Evolutionary conservation across 2,888 invertebrate genomes (phyloP).

Genomic region (Xanthorhoe spadicearia): DNA sequence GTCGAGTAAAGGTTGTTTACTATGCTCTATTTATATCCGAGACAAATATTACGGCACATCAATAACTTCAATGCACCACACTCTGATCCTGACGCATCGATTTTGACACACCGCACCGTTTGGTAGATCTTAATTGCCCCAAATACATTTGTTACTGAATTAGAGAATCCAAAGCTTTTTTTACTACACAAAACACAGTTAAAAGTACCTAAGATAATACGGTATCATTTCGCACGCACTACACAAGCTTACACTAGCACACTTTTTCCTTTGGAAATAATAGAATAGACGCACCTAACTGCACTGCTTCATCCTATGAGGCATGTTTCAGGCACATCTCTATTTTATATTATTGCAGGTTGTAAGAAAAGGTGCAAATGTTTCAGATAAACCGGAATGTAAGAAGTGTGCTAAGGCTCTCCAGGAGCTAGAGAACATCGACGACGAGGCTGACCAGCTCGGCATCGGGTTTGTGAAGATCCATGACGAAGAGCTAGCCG

Average conservation of each 20-base stretch:
- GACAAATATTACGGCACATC: constrained; percentile 38
- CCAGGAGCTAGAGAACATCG: constrained; percentile 96
- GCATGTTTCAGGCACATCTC: constrained; percentile 59
- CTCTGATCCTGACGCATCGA: constrained; percentile 12
- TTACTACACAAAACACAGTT: constrained; percentile 40
- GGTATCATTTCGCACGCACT: constrained; percentile 45
- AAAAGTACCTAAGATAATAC: constrained; percentile 30
- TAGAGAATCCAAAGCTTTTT: constrained; percentile 37
- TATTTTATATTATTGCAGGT: constrained; percentile 12
- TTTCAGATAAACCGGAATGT: constrained; percentile 95
- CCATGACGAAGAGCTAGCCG: constrained; percentile 94
- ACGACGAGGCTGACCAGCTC: constrained; percentile 96
- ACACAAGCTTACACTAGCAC: constrained; percentile 59
- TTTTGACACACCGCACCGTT: constrained; percentile 21
- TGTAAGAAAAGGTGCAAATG: constrained; percentile 39
- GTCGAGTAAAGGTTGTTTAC: constrained; percentile 52
- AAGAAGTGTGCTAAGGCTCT: constrained; percentile 96
- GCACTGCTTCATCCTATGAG: constrained; percentile 74
- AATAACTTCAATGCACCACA: constrained; percentile 27
- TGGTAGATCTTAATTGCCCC: constrained; percentile 29
- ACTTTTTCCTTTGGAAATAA: constrained; percentile 64
- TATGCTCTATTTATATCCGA: constrained; percentile 50
- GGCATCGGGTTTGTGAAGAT: constrained; percentile 98
- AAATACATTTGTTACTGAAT: constrained; percentile 32
- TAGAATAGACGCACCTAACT: constrained; percentile 68